Evolutionary conservation across 2,113 vertebrate genomes (phyloP), one percentile per base, ranked within the genome.

Genomic region (Brienomyrus brachyistius): DNA sequence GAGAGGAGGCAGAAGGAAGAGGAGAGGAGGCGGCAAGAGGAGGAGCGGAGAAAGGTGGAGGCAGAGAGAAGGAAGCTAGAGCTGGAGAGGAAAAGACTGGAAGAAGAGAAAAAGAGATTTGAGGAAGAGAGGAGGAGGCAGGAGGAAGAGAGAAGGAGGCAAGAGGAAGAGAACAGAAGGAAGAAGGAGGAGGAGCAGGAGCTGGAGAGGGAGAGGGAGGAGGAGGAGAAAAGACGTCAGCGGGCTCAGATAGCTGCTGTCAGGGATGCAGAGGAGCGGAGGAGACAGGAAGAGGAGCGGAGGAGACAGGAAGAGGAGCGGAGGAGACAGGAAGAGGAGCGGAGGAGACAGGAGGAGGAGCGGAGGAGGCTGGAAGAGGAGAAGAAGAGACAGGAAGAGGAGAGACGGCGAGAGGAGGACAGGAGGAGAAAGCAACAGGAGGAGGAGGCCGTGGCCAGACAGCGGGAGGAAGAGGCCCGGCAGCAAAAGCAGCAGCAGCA

Each of bases 321-420:
- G 70, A 87, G 27, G 45, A 90, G 54, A 31, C 43, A 43, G 31
- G 8, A 82, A 1, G 87, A 21, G 8, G 92, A 90, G 77, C 90
- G 88, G 62, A n/a, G n/a, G n/a, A n/a, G n/a, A n/a, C n/a, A n/a
- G n/a, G n/a, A n/a, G n/a, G n/a, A n/a, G n/a, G n/a, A n/a, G n/a
- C n/a, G n/a, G n/a, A 90, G 91, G 80, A 11, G 17, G 0, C 52
- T 9, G 50, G 11, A 62, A 7, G 70, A 45, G 23, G n/a, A 77
- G 84, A 62, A 52, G 94, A 91, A 89, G 86, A 87, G 92, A 90
- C 93, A 82, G 43, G 40, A 5, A 88, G 70, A 74, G 4, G 84
- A 52, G 88, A 74, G 90, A 77, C n/a, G 52, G 35, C 85, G 88
- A 17, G 66, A 89, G 86, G 86, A 88, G 31, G 91, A 92, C 93